These are phyloP conservation scores for Girardia tigrina DNA, from an alignment of 2,888 invertebrate species.

Conservation along the genomic window DNA sequence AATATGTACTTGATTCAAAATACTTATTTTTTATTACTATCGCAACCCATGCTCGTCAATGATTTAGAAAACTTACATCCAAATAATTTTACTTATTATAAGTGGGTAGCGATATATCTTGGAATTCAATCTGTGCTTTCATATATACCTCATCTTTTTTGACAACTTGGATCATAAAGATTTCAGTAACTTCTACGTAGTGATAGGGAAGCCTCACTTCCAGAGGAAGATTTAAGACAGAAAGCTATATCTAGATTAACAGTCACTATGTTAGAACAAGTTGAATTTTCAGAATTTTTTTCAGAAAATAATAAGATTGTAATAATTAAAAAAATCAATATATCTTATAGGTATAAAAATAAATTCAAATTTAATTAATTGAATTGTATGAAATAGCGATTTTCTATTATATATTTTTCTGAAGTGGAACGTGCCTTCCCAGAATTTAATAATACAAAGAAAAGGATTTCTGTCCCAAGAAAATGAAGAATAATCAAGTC, in stretches of 20 bases:
- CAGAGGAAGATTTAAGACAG: slow-evolving; percentile 30
- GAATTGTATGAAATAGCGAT: too few species aligned
- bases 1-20: slow-evolving; percentile 32
- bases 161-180: slow-evolving; percentile 31
- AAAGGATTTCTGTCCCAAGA: too few species aligned
- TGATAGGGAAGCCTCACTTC: slow-evolving; percentile 27
- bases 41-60: not conserved
- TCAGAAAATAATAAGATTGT: slow-evolving; percentile 24
- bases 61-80: slow-evolving; percentile 24
- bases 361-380: too few species aligned
- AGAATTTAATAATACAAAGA: too few species aligned
- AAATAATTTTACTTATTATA: slow-evolving; percentile 27
- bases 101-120: slow-evolving; percentile 32
- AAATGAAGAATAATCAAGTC: too few species aligned
- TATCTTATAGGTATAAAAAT: too few species aligned
- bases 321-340: too few species aligned
- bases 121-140: slow-evolving; percentile 27
- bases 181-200: slow-evolving; percentile 26
- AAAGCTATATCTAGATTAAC: slow-evolving; percentile 29
- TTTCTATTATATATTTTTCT: too few species aligned
- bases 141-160: slow-evolving; percentile 30
- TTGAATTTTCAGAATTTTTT: slow-evolving; percentile 24
- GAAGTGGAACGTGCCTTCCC: too few species aligned
- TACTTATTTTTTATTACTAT: slow-evolving; percentile 21
- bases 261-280: slow-evolving; percentile 33